These are phyloP conservation scores for Stegodyphus mimosarum DNA, from an alignment of 1,140 invertebrate species.

Conservation along the genomic window DNA sequence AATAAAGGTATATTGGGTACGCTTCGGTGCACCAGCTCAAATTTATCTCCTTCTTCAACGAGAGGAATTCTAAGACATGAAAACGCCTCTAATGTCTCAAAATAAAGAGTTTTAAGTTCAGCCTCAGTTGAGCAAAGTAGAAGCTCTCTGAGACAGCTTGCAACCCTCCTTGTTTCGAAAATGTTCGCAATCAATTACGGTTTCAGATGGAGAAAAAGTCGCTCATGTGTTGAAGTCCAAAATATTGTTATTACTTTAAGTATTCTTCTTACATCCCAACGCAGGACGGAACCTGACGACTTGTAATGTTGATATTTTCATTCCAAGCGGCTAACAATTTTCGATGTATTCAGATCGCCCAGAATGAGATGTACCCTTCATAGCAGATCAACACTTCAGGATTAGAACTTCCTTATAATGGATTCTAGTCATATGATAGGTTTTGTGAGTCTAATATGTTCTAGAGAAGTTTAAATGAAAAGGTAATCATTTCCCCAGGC, in stretches of 20 bases:
- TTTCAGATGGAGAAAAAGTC: neutral
- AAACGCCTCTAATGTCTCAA: conserved; percentile 35
- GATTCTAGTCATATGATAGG: too few species aligned
- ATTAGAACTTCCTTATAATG: neutral
- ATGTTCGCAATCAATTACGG: conserved; percentile 43
- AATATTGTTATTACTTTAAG: conserved; percentile 44
- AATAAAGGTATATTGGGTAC: conserved; percentile 18
- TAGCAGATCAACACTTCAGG: neutral
- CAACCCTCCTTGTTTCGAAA: conserved; percentile 13
- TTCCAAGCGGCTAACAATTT: neutral
- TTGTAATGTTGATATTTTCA: neutral
- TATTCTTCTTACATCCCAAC: neutral
- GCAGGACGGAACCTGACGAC: neutral
- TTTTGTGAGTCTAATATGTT: too few species aligned
- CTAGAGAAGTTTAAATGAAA: too few species aligned
- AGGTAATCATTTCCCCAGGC: too few species aligned
- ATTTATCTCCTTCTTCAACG: neutral
- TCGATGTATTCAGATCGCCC: neutral
- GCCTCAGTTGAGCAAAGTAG: neutral
- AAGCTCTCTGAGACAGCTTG: conserved; percentile 6
- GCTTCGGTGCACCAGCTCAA: conserved; percentile 22
- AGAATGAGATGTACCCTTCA: neutral
- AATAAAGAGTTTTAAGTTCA: conserved; percentile 43
- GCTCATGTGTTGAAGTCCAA: conserved; percentile 44
- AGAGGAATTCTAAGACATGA: conserved; percentile 28